phyloP scores from a whole-genome alignment of 2,888 invertebrate species.

The Pardosa pseudoannulata region DNA sequence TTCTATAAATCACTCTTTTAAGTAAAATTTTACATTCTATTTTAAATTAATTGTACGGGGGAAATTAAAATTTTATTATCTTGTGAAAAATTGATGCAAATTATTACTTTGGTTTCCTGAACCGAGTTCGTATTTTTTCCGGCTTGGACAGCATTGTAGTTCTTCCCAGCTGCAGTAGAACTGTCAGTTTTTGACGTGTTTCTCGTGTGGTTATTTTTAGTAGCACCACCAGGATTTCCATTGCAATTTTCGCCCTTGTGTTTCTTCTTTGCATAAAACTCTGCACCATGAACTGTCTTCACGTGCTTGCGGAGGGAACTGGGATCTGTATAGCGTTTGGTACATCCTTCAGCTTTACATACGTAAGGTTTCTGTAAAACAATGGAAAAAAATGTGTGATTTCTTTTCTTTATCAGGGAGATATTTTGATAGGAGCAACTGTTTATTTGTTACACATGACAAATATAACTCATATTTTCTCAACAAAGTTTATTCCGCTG shows the following conservation, averaged over 20 bases:
- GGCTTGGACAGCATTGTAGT: neutral
- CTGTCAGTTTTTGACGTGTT: slow-evolving; percentile 3
- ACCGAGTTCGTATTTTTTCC: neutral
- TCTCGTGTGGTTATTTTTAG: neutral
- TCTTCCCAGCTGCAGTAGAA: neutral
- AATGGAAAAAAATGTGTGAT: slow-evolving; percentile 15
- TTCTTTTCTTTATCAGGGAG: too few relatives aligned
- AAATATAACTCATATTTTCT: too few relatives aligned
- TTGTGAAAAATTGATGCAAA: too few relatives aligned
- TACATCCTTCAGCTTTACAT: slow-evolving; percentile 97
- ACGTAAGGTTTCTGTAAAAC: slow-evolving; percentile 92
- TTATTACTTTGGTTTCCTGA: neutral
- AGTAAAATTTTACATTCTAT: too few relatives aligned
- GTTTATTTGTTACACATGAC: too few relatives aligned
- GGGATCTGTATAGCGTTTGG: slow-evolving; percentile 98
- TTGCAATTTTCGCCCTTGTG: slow-evolving; percentile 85
- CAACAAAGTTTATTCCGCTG: too few relatives aligned
- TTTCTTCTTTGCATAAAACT: slow-evolving; percentile 98
- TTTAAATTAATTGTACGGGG: too few relatives aligned
- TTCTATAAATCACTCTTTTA: too few relatives aligned
- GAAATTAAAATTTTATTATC: too few relatives aligned
- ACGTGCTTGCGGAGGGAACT: slow-evolving; percentile 98
- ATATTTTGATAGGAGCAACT: too few relatives aligned
- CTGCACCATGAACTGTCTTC: slow-evolving; percentile 98
- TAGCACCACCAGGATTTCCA: slow-evolving; percentile 21